Percentiles rank a stretch among this genome's conserved stretches.
phyloP scores from a whole-genome alignment of 2,113 vertebrate species.

The Pedionomus torquatus region DNA sequence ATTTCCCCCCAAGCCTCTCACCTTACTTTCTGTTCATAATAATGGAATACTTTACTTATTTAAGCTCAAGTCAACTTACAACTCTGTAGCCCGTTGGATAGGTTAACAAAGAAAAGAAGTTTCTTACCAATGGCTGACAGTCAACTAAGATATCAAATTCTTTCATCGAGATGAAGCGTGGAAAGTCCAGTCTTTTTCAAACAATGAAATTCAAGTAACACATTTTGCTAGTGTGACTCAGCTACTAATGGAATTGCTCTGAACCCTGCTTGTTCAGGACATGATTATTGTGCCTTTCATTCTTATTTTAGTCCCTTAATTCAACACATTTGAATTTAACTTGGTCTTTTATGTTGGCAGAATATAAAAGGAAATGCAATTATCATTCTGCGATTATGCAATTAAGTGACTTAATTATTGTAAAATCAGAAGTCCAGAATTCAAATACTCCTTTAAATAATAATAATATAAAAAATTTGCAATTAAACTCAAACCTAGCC shows the following conservation, averaged over 20 bases:
- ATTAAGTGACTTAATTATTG: slow-evolving; percentile 25
- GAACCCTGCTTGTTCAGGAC: background rate
- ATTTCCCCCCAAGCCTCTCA: background rate
- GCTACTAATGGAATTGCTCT: background rate
- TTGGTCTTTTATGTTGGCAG: background rate
- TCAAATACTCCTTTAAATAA: background rate
- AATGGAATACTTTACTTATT: background rate
- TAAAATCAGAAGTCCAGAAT: background rate
- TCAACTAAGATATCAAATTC: background rate
- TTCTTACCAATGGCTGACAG: background rate
- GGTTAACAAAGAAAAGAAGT: background rate
- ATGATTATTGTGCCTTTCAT: background rate
- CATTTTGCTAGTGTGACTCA: background rate
- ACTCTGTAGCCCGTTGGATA: background rate
- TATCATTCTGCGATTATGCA: background rate
- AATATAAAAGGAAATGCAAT: slow-evolving; percentile 9
- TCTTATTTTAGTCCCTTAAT: background rate
- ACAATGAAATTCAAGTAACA: background rate
- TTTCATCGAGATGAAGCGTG: background rate
- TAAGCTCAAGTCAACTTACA: background rate
- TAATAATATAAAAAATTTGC: background rate
- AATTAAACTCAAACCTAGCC: background rate
- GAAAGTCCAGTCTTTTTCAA: background rate
- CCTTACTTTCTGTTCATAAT: background rate
- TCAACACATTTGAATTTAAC: background rate